Conservation (phyloP, 2,797 vertebrate species). For the Parauchenoglanis punctatus region DNA sequence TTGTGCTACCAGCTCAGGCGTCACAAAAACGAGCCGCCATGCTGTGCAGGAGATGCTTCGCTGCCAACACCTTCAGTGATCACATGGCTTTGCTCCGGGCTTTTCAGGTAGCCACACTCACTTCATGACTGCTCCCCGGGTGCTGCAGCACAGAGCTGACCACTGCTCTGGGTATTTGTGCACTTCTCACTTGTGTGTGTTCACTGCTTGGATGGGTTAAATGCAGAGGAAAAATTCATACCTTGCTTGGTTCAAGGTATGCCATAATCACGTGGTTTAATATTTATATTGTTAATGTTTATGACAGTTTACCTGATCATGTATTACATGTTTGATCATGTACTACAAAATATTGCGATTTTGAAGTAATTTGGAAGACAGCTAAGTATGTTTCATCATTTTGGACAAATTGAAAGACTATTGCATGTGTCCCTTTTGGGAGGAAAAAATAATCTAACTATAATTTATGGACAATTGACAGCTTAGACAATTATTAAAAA, state of each 20-base stretch:
- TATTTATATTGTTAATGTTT: no score
- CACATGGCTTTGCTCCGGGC: conserved; percentile 94
- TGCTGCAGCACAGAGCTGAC: no score
- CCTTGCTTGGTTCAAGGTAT: no score
- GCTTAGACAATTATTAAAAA: not conserved
- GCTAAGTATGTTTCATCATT: not conserved
- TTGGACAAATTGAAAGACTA: not conserved
- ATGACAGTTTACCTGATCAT: no score
- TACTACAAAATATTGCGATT: not conserved
- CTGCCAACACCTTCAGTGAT: conserved; percentile 89
- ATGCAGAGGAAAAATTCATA: no score
- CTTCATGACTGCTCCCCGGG: no score
- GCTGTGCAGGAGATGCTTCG: conserved; percentile 83
- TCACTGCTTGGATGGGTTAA: no score
- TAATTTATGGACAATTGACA: not conserved
- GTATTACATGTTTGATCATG: not conserved
- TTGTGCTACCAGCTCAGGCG: conserved; percentile 84
- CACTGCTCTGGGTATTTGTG: no score
- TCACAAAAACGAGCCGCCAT: conserved; percentile 87
- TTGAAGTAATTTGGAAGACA: not conserved
- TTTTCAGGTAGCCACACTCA: conserved; percentile 83
- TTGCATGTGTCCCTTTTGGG: not conserved
- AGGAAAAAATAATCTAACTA: not conserved
- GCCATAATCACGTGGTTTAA: no score
- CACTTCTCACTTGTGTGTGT: no score